Evolutionary conservation across 2,113 vertebrate species (phyloP), one percentile per base, ranked within the genome.

Genomic region (Tapirus terrestris): DNA sequence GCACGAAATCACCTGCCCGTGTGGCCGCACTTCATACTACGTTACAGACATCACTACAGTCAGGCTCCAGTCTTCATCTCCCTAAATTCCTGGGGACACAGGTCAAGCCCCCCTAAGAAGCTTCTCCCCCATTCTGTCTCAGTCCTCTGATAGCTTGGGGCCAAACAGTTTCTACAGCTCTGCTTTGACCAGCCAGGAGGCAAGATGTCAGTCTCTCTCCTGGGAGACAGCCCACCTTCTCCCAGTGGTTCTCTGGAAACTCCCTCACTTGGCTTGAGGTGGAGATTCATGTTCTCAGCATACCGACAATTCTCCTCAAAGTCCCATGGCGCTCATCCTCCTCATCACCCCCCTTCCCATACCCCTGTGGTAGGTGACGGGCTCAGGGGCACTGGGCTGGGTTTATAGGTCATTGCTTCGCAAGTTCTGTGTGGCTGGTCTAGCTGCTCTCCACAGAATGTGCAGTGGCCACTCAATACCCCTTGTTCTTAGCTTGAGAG

Each of bases 81-180:
- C 17, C 43, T 80, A 27, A 68, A n/a, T 9, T 56, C 39, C 67
- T 36, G 14, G 43, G 20, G n/a, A 70, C 84, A 48, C 18, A 61
- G 73, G 48, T 29, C 89, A 61, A 51, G 72, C 9, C 51, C 48
- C 53, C 18, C 72, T 36, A 56, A 67, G 45, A 51, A 51, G 12
- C 31, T 12, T 51, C 58, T 83, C 33, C 25, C 5, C 1, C 4
- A 2, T 36, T 73, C 56, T 39, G 25, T 36, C 17, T 29, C 82
- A 5, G 53, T 36, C 12, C 48, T 27, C 0, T 27, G 17, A 67
- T 1, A 13, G 79, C 6, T 0, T 21, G 13, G 36, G 39, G 2
- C 17, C 1, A 0, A 16, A 29, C 27, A 36, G 21, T 51, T 73
- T 67, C 87, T 18, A 80, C 4, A 2, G 12, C 65, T 85, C 56